Evolutionary conservation across 2,113 vertebrate species (phyloP).

Genomic region (Myotis brandtii): DNA sequence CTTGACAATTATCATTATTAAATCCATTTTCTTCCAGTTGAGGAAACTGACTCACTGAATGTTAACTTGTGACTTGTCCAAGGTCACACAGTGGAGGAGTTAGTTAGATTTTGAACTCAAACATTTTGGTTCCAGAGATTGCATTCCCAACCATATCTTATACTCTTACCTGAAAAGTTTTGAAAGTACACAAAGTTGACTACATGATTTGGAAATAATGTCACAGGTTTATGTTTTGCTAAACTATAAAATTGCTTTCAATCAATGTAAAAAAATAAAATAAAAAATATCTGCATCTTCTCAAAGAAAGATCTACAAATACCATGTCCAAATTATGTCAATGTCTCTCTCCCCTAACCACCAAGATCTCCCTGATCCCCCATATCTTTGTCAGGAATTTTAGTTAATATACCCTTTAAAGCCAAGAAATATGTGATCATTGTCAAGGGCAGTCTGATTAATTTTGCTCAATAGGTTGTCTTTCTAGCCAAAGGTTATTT

Average conservation of each 20-base stretch:
- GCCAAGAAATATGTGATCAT: slow-evolving; percentile 41
- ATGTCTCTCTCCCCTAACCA: background rate
- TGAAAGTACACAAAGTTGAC: background rate
- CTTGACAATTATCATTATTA: background rate
- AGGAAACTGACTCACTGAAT: background rate
- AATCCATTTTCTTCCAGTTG: background rate
- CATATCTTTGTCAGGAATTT: background rate
- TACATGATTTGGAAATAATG: background rate
- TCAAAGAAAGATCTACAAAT: background rate
- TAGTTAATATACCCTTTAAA: slow-evolving; percentile 57
- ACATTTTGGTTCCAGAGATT: background rate
- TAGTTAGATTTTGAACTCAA: background rate
- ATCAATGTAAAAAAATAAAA: background rate
- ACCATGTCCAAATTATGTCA: background rate
- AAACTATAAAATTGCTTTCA: slow-evolving; percentile 6
- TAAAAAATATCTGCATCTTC: background rate
- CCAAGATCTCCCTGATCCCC: background rate
- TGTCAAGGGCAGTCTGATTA: slow-evolving; percentile 54
- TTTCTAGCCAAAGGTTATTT: slow-evolving; percentile 68
- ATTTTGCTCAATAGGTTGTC: slow-evolving; percentile 48
- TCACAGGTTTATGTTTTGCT: background rate
- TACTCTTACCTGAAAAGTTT: background rate
- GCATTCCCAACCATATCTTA: background rate
- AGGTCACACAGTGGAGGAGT: background rate
- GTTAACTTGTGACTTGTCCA: background rate